Evolutionary conservation across 2,113 vertebrate species (phyloP), one percentile per base, ranked within the genome.

Genomic region (Grus americana): DNA sequence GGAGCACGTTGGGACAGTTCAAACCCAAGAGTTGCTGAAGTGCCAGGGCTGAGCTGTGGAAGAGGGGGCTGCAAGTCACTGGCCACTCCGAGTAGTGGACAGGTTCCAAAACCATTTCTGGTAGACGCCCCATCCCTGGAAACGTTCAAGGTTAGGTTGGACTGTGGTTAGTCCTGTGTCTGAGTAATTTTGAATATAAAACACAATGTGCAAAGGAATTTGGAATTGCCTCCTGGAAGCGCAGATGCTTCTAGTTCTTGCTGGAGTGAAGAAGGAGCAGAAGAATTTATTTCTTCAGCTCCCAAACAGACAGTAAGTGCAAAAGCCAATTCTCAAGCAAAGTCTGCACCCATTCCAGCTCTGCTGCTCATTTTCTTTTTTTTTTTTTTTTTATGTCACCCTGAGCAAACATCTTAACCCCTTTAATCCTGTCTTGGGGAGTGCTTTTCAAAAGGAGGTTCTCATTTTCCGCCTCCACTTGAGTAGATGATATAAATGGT

Each of bases 401-500:
- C 79, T 38, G 57, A 42, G 46, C n/a, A 81, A 63, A 71, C 24
- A 30, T 79, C 40, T 49, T 42, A 71, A 16, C 32, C 32, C 47
- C 24, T 63, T 86, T n/a, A 22, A 20, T 82, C 59, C 57, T 62
- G 6, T 17, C 46, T 27, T 27, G 26, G 29, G 47, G 46, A 71
- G 32, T 27, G 38, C 68, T 86, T 86, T 73, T 47, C 72, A 7
- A 36, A 52, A 70, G 54, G 44, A 83, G 17, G 4, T 52, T 40
- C 80, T 66, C 50, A 8, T 78, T 61, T 44, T 9, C 36, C 46
- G 22, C 21, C 19, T 70, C 24, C 36, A 22, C 8, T 12, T 9
- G 22, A 46, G 9, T 24, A 27, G 23, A 5, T 1, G 3, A 1
- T 34, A 6, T 1, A 16, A 85, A 49, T 1, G 5, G 5, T 50